Conservation (phyloP, 2,888 invertebrate genomes). For the Drosophila antonietae region DNA sequence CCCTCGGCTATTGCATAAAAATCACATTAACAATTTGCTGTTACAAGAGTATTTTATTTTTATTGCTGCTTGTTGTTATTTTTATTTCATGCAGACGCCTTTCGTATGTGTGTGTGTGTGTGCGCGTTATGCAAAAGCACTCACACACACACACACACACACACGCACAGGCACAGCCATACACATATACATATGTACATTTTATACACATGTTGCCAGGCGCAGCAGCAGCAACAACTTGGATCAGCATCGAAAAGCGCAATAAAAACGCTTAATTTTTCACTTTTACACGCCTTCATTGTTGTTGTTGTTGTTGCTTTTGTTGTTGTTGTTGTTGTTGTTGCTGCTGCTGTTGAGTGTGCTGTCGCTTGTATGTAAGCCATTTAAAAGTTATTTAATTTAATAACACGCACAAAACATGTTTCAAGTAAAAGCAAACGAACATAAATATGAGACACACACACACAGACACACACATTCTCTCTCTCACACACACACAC, state of each 20-base stretch:
- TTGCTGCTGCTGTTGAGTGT: conserved; percentile 32
- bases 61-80: conserved; percentile 80
- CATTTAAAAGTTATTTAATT: conserved; percentile 80
- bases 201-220: conserved; percentile 75
- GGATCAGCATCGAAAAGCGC: conserved; percentile 68
- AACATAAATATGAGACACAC: conserved; percentile 43
- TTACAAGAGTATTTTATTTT: conserved; percentile 80
- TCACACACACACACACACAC: conserved; percentile 20
- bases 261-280: conserved; percentile 80
- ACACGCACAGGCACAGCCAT: conserved; percentile 17
- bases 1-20: conserved; percentile 71
- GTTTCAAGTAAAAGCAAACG: conserved; percentile 67
- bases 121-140: conserved; percentile 62
- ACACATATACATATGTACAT: conserved; percentile 36
- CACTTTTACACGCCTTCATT: conserved; percentile 69
- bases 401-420: conserved; percentile 75
- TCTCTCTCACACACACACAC: neutral
- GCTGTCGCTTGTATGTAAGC: conserved; percentile 62
- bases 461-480: neutral
- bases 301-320: conserved; percentile 18
- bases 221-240: conserved; percentile 22
- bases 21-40: conserved; percentile 81
- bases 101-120: conserved; percentile 31
- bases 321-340: conserved; percentile 21
- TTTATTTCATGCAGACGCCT: conserved; percentile 71